Conservation (phyloP, 2,113 vertebrate genomes). For the Eretmochelys imbricata region DNA sequence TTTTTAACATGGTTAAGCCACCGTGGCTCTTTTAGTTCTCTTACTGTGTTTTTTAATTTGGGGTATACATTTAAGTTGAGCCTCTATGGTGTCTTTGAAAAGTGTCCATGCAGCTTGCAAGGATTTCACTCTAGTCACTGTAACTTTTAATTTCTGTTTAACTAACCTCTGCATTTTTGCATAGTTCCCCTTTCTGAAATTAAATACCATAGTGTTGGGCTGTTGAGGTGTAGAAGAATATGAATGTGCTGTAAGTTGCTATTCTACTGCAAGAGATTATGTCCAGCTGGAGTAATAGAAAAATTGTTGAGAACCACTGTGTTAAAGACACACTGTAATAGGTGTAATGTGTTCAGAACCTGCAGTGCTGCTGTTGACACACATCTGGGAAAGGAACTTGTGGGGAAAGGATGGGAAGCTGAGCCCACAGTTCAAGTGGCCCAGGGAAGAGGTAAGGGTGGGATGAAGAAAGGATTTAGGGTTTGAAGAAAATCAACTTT, state of each 20-base stretch:
- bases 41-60: no score
- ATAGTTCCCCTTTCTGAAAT: no score
- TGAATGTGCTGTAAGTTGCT: background rate
- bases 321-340: background rate
- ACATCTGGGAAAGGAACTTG: background rate
- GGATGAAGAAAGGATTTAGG: background rate
- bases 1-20: no score
- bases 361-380: background rate
- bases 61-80: no score
- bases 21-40: no score
- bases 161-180: no score
- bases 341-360: background rate
- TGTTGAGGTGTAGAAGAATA: background rate
- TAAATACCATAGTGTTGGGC: no score
- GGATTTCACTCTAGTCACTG: no score
- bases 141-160: no score
- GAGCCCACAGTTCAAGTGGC: background rate
- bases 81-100: no score
- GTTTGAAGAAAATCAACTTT: background rate
- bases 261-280: background rate
- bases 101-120: no score
- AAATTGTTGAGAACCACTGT: background rate
- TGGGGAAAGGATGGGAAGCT: background rate
- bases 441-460: background rate
- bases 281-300: background rate